Conservation (phyloP, 2,113 vertebrate genomes). For the Sturnus vulgaris region DNA sequence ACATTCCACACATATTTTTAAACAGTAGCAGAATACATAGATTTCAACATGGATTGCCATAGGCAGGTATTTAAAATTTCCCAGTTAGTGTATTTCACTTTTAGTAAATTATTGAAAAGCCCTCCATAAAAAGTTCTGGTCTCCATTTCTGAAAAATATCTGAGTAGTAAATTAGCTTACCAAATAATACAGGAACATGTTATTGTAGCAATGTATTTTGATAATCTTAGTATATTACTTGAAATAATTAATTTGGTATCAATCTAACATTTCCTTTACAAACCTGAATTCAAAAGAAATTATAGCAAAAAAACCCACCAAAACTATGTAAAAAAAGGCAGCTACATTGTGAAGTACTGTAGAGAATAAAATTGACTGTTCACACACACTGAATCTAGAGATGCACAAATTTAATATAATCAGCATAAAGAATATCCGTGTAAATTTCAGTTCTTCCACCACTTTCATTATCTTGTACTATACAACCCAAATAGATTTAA, state of each 20-base stretch:
- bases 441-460: background rate
- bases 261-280: background rate
- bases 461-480: background rate
- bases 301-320: background rate
- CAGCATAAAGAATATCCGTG: background rate
- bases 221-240: background rate
- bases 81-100: background rate
- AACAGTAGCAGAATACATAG: background rate
- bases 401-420: background rate
- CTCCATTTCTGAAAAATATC: background rate
- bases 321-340: background rate
- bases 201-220: background rate
- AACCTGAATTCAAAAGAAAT: background rate
- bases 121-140: background rate
- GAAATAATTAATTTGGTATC: background rate
- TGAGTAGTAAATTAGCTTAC: background rate
- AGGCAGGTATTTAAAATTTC: background rate
- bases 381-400: background rate
- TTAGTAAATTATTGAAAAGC: background rate
- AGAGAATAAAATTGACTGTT: background rate
- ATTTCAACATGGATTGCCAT: background rate
- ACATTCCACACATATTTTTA: background rate
- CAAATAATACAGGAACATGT: background rate
- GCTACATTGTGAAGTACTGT: background rate
- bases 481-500: background rate